Evolutionary conservation across 2,797 vertebrate species (phyloP).

Genomic region (Bradypus variegatus): DNA sequence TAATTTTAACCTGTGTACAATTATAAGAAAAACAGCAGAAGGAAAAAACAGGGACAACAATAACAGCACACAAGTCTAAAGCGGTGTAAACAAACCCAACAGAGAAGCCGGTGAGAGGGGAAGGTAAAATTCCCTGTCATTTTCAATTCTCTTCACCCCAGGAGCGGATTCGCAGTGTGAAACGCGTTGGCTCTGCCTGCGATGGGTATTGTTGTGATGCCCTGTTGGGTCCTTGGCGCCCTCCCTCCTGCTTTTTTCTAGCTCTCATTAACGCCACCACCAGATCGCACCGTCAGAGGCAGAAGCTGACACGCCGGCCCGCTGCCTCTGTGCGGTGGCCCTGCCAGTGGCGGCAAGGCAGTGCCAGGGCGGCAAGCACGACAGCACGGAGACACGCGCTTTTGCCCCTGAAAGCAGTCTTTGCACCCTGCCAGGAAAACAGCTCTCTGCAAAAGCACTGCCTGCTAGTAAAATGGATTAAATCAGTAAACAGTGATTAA

Average conservation of each 20-base stretch:
- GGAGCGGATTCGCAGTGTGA: conserved; percentile 58
- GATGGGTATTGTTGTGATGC: conserved; percentile 54
- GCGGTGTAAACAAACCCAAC: not conserved
- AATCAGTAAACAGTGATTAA: conserved; percentile 76
- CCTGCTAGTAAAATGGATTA: conserved; percentile 73
- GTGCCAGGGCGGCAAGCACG: not conserved
- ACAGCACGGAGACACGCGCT: conserved; percentile 32
- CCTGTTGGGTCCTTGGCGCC: conserved; percentile 58
- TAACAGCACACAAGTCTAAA: not conserved
- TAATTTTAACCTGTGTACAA: not conserved
- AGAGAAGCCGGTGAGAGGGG: conserved; percentile 29
- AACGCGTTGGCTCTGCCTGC: conserved; percentile 33
- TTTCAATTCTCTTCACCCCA: conserved; percentile 52
- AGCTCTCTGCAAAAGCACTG: conserved; percentile 68
- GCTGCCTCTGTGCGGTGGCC: conserved; percentile 30
- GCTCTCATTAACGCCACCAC: conserved; percentile 55
- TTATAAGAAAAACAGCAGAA: conserved; percentile 21
- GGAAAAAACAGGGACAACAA: conserved; percentile 6
- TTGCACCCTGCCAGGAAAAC: conserved; percentile 71
- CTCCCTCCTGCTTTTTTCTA: conserved; percentile 32
- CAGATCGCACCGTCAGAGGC: conserved; percentile 50
- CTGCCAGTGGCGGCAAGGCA: not conserved
- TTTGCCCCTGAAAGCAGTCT: conserved; percentile 52
- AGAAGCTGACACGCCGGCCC: conserved; percentile 39
- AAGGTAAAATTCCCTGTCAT: conserved; percentile 46